These are phyloP conservation scores for Mimas tiliae DNA, from an alignment of 2,888 invertebrate species.

Conservation along the genomic window DNA sequence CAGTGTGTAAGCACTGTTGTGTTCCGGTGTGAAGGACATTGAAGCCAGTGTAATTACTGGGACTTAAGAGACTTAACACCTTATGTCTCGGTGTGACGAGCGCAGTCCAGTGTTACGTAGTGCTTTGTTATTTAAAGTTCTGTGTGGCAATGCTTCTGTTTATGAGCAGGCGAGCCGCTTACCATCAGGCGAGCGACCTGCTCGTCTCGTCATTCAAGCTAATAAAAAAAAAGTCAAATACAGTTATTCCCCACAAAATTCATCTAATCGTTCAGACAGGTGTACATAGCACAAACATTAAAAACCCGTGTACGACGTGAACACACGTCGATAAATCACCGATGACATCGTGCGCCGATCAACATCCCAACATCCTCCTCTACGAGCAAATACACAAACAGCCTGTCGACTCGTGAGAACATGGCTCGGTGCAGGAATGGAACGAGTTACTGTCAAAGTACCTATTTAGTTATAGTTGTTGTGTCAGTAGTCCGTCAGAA, in stretches of 20 bases:
- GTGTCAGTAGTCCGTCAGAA: neutral
- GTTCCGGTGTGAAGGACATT: too few species aligned
- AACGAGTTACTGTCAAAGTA: neutral
- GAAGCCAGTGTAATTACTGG: too few species aligned
- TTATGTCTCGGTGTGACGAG: too few species aligned
- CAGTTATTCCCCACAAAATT: neutral
- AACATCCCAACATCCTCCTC: slow-evolving; percentile 77
- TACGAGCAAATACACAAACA: slow-evolving; percentile 58
- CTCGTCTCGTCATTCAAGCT: too few species aligned
- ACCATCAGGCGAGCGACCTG: too few species aligned
- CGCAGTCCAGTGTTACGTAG: too few species aligned
- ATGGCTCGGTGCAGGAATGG: slow-evolving; percentile 32
- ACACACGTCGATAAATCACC: slow-evolving; percentile 63
- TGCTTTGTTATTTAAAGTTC: too few species aligned
- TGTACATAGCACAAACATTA: slow-evolving; percentile 21
- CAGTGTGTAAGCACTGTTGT: too few species aligned
- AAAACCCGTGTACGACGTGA: neutral
- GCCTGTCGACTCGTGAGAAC: slow-evolving; percentile 72
- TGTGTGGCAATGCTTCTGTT: too few species aligned
- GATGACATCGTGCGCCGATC: slow-evolving; percentile 70
- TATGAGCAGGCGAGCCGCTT: too few species aligned
- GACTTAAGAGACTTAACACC: too few species aligned
- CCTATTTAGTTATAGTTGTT: neutral
- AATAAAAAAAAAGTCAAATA: too few species aligned
- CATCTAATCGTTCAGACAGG: neutral